Base-by-base conservation (phyloP, 2,888 invertebrate species). In the Keiferia lycopersicella region DNA sequence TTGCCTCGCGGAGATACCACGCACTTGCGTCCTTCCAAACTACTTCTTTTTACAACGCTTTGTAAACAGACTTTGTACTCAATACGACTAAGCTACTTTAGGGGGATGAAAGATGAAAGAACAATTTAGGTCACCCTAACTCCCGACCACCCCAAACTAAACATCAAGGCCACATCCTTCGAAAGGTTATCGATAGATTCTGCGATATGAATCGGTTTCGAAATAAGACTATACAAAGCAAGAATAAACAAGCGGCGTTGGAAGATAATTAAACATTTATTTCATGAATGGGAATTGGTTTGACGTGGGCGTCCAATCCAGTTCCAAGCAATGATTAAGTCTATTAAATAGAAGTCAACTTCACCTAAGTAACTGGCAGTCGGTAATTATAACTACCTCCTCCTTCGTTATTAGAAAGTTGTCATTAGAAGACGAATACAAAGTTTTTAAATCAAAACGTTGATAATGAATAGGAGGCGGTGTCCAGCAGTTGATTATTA, bases 1-100 rank as follows among this genome's bases (percentile, higher is more conserved):
- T 76, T 82, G 86, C 88, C 80, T 80, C 76, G 73, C 73, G 68
- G 74, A 84, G 88, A 90, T 90, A 89, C 82, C 85, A 81, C 79
- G 80, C 80, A 82, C 84, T 79, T 82, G 64, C 66, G 81, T 82
- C 84, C 87, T 87, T 86, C 82, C 80, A 81, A 74, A 77, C 75
- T 79, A 79, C 80, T 84, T 81, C 80, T 78, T 81, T 87, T 82
- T 81, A 78, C 75, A 75, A 73, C 73, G 72, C 71, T 79, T 78
- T 74, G 70, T 73, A 57, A 53, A 48, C 57, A n/a, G 39, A 48
- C 34, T 16, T 30, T 26, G 53, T n/a, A 53, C 53, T 53, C n/a
- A n/a, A 14, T 20, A 10, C 50, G 2, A 20, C 20, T 20, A 45
- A 16, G 16, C 51, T 51, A 18, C 12, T 22, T 16, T 0, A 51